Evolutionary conservation across 2,888 invertebrate species (phyloP), one percentile per base, ranked within the genome.

Genomic region (Metalampra italica): DNA sequence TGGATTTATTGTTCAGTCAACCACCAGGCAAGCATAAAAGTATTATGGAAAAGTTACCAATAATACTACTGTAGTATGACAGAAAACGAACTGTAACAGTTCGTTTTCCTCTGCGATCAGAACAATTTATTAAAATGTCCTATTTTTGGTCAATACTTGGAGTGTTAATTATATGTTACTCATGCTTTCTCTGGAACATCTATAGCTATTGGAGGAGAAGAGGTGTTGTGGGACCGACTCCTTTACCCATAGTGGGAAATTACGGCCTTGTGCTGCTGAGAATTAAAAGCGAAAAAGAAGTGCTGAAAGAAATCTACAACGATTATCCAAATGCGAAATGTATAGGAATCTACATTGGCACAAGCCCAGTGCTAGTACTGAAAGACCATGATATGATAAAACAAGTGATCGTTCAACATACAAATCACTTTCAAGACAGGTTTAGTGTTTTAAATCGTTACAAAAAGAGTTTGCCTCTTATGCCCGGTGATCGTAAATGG

Each of bases 371-470:
- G 0, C 36, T 47, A 7, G 9, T 47, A 9, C 7, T 47, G 14
- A 47, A 34, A 42, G 46, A 47, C 22, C 36, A 34, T 15, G 46
- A 29, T 8, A 42, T 42, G 22, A 42, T 47, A n/a, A 47, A 47
- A 36, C 22, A 29, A 29, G 46, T 47, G 1, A 32, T 34, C 3
- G 32, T 47, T 1, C 41, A 9, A n/a, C 29, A 47, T 36, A 12
- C 42, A 9, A 29, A 34, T 9, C 12, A 15, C 12, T 47, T 47
- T 12, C 3, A 34, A 14, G 5, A 22, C 5, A 22, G 22, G 22
- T 22, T 22, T 2, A 22, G 5, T 22, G 2, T 22, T 22, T 22
- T 22, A 22, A 11, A 39, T 1, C 9, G 15, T 7, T 39, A 14
- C 15, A 39, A 9, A 11, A 14, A 14, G 13, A 14, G 39, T 15